Conservation (phyloP, 2,113 vertebrate species). For the Budorcas taxicolor region DNA sequence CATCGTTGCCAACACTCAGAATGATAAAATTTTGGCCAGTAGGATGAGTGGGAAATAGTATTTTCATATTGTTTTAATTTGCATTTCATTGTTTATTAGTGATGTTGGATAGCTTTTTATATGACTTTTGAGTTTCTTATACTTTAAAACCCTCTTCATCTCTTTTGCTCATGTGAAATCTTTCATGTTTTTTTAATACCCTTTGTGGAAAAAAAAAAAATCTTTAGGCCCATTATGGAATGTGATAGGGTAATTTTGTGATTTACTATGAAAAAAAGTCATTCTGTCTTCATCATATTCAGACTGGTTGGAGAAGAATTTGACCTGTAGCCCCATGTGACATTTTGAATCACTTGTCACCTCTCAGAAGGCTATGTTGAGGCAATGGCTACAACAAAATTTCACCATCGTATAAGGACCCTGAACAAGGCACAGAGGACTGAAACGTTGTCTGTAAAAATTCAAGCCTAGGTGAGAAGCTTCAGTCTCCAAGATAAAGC, state of each 20-base stretch:
- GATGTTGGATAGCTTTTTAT: not conserved
- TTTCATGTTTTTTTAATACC: not conserved
- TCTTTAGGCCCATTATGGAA: not conserved
- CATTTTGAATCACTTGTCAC: not conserved
- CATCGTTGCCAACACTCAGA: not conserved
- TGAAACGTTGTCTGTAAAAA: not conserved
- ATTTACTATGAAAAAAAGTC: not conserved
- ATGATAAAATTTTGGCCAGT: not conserved
- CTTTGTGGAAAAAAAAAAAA: not conserved
- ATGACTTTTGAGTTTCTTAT: not conserved
- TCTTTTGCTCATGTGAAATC: not conserved
- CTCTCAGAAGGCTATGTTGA: not conserved
- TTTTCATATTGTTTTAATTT: conserved; percentile 24
- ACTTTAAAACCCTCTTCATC: not conserved
- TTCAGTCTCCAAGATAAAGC: not conserved
- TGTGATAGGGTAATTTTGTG: not conserved
- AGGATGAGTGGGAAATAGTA: not conserved
- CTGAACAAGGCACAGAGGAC: not conserved
- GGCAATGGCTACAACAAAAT: not conserved
- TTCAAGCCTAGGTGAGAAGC: not conserved
- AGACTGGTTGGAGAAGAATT: not conserved
- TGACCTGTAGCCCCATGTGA: not conserved
- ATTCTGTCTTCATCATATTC: not conserved
- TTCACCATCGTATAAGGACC: not conserved
- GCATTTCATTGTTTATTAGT: not conserved